phyloP scores from a whole-genome alignment of 2,888 invertebrate genomes.

The Dione juno region DNA sequence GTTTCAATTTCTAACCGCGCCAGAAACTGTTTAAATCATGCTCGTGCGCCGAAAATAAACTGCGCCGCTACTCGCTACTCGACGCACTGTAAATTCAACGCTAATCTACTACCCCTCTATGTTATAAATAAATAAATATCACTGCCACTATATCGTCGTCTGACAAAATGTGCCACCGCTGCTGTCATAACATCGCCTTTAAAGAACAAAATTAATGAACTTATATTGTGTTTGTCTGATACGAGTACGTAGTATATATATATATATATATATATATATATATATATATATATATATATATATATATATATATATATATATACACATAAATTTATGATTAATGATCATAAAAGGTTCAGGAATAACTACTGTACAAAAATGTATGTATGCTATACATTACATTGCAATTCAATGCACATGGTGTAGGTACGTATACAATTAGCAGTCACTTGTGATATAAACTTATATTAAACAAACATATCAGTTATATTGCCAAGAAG shows the following conservation, averaged over 20 bases:
- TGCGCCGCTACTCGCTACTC: conserved; percentile 74
- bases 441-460: background rate
- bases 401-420: background rate
- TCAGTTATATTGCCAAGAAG: background rate
- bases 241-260: too few species aligned
- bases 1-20: conserved; percentile 63
- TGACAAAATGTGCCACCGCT: conserved; percentile 76
- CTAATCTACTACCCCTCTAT: conserved; percentile 82
- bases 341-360: too few species aligned
- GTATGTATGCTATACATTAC: background rate
- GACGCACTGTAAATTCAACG: conserved; percentile 77
- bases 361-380: too few species aligned
- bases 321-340: too few species aligned
- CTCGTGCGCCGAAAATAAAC: conserved; percentile 77
- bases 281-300: too few species aligned
- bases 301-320: too few species aligned
- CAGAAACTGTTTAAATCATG: conserved; percentile 76
- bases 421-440: background rate
- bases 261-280: too few species aligned
- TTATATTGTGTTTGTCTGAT: background rate
- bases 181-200: conserved; percentile 79
- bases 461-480: conserved; percentile 4
- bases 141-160: conserved; percentile 66
- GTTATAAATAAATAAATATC: conserved; percentile 83
- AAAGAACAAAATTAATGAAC: conserved; percentile 61